Evolutionary conservation across 2,113 vertebrate species (phyloP), one percentile per base, ranked within the genome.

Genomic region (Aphyosemion australe): DNA sequence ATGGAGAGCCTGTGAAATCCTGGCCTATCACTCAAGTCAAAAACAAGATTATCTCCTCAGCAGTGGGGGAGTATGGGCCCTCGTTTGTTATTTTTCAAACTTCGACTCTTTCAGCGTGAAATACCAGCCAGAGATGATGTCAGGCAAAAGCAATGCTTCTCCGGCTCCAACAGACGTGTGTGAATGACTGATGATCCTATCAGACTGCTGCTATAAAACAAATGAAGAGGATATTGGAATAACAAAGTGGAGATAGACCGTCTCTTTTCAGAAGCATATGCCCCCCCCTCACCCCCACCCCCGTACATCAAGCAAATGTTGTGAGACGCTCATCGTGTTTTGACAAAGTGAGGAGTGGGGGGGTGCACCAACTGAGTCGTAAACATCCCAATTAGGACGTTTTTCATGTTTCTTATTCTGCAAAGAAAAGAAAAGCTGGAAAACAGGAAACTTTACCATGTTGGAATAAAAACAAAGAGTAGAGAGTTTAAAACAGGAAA

Each of bases 41-140:
- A 89, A 82, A 84, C 69, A 77, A 76, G 86, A 89, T 89, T 88
- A 88, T 87, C 78, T 86, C 49, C 60, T 62, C 61, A 31, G 50
- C 66, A 52, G 68, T 49, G 46, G 63, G 49, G 69, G 47, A 72
- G 63, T 65, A 72, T 71, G 73, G 15, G 32, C 52, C 56, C 47
- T 63, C 62, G 15, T 80, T 79, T 79, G 73, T 74, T 84, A 74
- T 83, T 83, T 79, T 74, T 76, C 78, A 76, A 80, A 83, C 69
- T 60, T 60, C 47, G 62, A 63, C 67, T 74, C 50, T 74, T 45
- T 67, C 66, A 49, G 73, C 46, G 74, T 82, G 72, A 82, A 80
- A 79, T 57, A 52, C 48, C 72, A 78, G 41, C 52, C 45, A 5
- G 12, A 76, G 76, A 88, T 81, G 67, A 79, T 85, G 80, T 82